These are phyloP conservation scores for Andrena bicolor DNA, from an alignment of 2,888 invertebrate species.

Conservation along the genomic window DNA sequence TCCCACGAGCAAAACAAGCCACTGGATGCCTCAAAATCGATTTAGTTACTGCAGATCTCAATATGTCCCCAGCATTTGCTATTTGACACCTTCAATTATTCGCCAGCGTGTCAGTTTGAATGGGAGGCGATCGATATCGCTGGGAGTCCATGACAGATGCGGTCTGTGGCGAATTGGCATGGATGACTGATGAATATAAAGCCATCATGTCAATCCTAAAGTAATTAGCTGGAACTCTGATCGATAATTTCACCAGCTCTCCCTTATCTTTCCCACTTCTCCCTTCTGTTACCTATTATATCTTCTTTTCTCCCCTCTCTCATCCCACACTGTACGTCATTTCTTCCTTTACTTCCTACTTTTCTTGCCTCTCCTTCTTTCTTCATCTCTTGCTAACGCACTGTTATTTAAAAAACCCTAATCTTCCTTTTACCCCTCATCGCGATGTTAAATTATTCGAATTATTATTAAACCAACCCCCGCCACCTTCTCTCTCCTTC, in stretches of 20 bases:
- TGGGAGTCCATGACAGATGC: conserved; percentile 2
- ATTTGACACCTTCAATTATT: conserved; percentile 52
- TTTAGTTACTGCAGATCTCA: neutral
- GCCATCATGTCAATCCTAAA: conserved; percentile 15
- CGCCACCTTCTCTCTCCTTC: no score
- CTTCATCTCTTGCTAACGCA: no score
- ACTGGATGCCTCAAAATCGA: no score
- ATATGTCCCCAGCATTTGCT: conserved; percentile 1
- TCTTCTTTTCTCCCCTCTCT: neutral
- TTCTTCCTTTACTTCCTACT: no score
- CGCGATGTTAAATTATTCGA: no score
- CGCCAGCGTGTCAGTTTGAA: conserved; percentile 47
- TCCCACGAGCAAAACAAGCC: no score
- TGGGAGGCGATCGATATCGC: conserved; percentile 49
- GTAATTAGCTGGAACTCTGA: conserved; percentile 17
- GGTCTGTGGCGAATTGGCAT: conserved; percentile 35
- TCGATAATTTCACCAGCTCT: conserved; percentile 1
- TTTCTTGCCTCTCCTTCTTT: no score
- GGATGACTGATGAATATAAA: conserved; percentile 44
- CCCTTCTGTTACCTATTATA: neutral
- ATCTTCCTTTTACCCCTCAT: no score
- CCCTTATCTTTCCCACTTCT: neutral
- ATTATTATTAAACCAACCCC: no score
- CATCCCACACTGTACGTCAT: no score
- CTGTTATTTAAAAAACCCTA: no score